Base-by-base conservation (phyloP, 2,888 invertebrate genomes). In the Drosophila putrida region DNA sequence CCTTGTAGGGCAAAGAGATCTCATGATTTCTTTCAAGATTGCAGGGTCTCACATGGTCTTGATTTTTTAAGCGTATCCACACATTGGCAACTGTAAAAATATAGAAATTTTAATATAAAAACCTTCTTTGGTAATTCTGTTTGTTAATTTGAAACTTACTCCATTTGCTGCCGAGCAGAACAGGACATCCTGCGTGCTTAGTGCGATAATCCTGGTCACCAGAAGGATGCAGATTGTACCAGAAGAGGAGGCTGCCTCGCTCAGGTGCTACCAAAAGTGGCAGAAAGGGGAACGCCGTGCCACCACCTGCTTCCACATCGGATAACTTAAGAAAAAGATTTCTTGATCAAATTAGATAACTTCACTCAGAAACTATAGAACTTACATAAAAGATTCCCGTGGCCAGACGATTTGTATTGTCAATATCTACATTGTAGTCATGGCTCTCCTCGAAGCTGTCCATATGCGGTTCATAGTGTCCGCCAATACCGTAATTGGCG, bases 241-340 rank as follows among this genome's bases (percentile, higher is more conserved):
- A 91, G 43, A 91, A 89, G n/a, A 91, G 78, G 9, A 91, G 94
- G 38, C 94, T 92, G 39, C 95, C 94, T 89, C 96, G 97, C 85
- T 95, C 94, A 0, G 99, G 99, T 94, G 96, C 96, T 53, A 99
- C 93, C 41, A 97, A 95, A 38, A 97, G 94, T 1, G 96, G 96
- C 11, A 99, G 93, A 79, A 95, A 95, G 0, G 99, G 97, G 93
- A 99, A 99, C 6, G 99, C 99, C 0, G 99, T 99, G 2, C 98
- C 98, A 10, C 99, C 99, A 1, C 99, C 99, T 90, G 97, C 98
- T 39, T 96, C 95, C n/a, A 99, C 99, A 91, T 98, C 97, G 59
- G 96, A 97, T 96, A 99, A 97, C 98, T 99, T 8, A 6, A 4
- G 64, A 15, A 1, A 63, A 27, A 8, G 2, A 6, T 1, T 6